A percentile compares a stretch with the other conserved stretches of the same genome.
These are phyloP conservation scores for Lochmaea crataegi DNA, from an alignment of 2,888 invertebrate genomes.

Conservation along the genomic window DNA sequence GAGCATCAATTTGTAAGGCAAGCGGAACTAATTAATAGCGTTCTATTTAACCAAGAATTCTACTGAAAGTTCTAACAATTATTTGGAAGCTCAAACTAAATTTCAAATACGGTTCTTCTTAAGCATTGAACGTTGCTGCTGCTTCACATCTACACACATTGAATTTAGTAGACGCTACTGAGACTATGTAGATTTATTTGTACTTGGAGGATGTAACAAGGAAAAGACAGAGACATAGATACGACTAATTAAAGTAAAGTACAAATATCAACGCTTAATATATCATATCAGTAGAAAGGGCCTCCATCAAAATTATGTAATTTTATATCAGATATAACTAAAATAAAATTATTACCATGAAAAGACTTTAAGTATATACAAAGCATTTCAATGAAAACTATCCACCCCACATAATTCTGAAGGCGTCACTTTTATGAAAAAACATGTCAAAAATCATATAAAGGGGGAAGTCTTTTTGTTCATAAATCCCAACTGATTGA, in stretches of 20 bases:
- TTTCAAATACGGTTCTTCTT: slow-evolving; percentile 16
- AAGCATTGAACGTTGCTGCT: slow-evolving; percentile 11
- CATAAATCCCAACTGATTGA: too few relatives aligned
- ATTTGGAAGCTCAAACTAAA: slow-evolving; percentile 21
- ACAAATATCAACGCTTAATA: background rate
- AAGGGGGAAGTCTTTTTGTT: too few relatives aligned
- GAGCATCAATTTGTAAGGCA: background rate
- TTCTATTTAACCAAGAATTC: slow-evolving; percentile 4
- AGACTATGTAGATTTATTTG: slow-evolving; percentile 3
- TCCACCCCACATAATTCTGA: too few relatives aligned
- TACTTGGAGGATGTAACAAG: background rate
- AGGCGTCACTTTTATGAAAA: too few relatives aligned
- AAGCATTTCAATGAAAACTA: too few relatives aligned
- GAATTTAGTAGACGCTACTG: background rate
- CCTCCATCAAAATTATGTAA: too few relatives aligned
- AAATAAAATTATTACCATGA: too few relatives aligned
- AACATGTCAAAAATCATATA: too few relatives aligned
- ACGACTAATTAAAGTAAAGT: background rate
- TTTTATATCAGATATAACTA: too few relatives aligned
- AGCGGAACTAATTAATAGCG: background rate
- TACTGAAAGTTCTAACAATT: slow-evolving; percentile 2
- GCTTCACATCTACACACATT: background rate
- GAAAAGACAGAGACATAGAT: background rate
- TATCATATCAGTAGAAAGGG: too few relatives aligned
- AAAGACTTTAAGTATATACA: too few relatives aligned